These are phyloP conservation scores for Donacobius atricapilla DNA, from an alignment of 2,113 vertebrate genomes.

Conservation along the genomic window DNA sequence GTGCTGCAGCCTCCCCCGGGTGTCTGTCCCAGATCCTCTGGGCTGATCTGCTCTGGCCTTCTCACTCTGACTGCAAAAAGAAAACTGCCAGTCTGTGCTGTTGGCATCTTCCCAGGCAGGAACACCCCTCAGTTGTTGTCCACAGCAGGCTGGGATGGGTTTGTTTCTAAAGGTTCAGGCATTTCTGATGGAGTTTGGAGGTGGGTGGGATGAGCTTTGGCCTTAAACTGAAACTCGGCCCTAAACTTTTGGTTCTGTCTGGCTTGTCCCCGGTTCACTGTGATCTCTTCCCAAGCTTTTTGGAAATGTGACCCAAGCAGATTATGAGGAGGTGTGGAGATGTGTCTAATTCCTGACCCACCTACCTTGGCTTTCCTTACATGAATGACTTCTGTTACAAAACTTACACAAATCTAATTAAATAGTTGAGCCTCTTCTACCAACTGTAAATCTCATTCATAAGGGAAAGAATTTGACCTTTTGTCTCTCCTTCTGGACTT, in stretches of 20 bases:
- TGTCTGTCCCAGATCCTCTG: fast-evolving
- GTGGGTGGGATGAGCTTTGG: background rate
- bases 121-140: fast-evolving
- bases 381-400: background rate
- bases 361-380: background rate
- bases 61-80: background rate
- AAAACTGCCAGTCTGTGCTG: background rate
- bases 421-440: background rate
- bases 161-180: background rate
- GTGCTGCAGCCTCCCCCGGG: fast-evolving
- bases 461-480: background rate
- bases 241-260: background rate
- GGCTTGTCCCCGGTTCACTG: background rate
- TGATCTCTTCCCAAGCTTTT: background rate
- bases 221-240: background rate
- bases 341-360: background rate
- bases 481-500: background rate
- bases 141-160: background rate
- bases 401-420: background rate
- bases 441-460: conserved; percentile 8
- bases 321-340: background rate
- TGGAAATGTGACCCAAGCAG: background rate
- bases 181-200: background rate
- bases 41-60: background rate
- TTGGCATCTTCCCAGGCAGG: background rate